Evolutionary conservation across 1,140 invertebrate species (phyloP).

Genomic region (Trachymyrmex cornetzi): DNA sequence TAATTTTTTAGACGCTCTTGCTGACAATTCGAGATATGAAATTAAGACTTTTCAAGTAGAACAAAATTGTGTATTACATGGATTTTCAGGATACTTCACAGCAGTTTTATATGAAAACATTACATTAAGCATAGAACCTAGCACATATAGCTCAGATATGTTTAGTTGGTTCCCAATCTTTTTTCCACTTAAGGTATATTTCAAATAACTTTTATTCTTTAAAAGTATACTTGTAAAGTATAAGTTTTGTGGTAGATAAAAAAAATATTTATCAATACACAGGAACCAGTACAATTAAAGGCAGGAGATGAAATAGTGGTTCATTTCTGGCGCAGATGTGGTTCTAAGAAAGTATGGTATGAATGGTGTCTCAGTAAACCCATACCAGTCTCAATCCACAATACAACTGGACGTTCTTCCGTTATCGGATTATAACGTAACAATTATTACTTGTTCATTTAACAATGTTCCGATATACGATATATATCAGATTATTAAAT

Average conservation of each 20-base stretch:
- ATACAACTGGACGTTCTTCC: conserved; percentile 93
- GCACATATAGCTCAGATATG: conserved; percentile 95
- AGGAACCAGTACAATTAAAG: conserved; percentile 92
- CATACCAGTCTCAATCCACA: conserved; percentile 90
- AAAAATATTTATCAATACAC: conserved; percentile 78
- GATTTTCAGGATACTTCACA: conserved; percentile 98
- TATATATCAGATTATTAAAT: neutral
- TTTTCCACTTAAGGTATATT: conserved; percentile 94
- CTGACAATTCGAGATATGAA: conserved; percentile 93
- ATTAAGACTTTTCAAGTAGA: conserved; percentile 90
- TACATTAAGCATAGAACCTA: conserved; percentile 95
- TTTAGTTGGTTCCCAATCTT: conserved; percentile 99
- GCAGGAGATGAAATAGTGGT: conserved; percentile 91
- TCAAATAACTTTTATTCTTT: conserved; percentile 1
- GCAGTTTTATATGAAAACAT: conserved; percentile 94
- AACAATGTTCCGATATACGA: neutral
- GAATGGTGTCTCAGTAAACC: conserved; percentile 96
- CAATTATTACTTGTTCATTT: conserved; percentile 12
- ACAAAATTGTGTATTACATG: conserved; percentile 94
- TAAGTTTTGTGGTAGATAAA: neutral
- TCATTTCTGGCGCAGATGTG: conserved; percentile 95
- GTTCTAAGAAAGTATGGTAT: conserved; percentile 96
- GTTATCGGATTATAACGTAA: conserved; percentile 88
- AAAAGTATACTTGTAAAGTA: conserved; percentile 7
- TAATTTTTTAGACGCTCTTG: conserved; percentile 84